These are phyloP conservation scores for Abrostola triplasia DNA, from an alignment of 2,888 invertebrate genomes.

Conservation along the genomic window DNA sequence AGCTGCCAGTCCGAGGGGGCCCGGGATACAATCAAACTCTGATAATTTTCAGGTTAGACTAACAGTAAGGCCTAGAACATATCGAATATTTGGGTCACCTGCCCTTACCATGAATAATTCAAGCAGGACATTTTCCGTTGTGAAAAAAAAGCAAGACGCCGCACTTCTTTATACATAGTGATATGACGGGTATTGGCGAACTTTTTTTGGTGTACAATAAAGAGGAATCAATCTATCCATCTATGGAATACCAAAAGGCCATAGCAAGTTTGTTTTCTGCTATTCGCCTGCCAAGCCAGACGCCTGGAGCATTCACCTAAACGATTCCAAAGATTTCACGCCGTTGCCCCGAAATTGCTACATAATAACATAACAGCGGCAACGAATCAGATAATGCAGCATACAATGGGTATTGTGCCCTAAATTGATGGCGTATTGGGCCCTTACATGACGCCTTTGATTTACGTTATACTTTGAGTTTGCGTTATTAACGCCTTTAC, in stretches of 20 bases:
- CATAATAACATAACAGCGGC: slow-evolving; percentile 59
- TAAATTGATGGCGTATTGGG: slow-evolving; percentile 41
- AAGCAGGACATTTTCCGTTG: no score
- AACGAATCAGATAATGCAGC: slow-evolving; percentile 52
- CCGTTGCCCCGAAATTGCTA: slow-evolving; percentile 59
- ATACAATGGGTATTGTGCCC: slow-evolving; percentile 47
- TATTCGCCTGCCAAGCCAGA: background rate
- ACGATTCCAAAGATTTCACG: slow-evolving; percentile 59
- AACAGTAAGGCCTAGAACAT: no score
- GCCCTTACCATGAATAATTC: no score
- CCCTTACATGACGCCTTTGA: slow-evolving; percentile 8
- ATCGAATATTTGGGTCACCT: no score
- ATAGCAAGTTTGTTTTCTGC: slow-evolving; percentile 22
- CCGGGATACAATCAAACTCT: no score
- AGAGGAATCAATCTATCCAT: no score
- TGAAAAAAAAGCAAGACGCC: no score
- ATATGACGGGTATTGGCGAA: no score
- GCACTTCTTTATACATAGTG: no score
- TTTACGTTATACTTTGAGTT: slow-evolving; percentile 1
- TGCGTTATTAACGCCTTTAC: background rate
- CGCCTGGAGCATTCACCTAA: slow-evolving; percentile 49
- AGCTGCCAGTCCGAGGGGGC: no score
- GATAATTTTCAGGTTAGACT: no score
- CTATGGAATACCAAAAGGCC: background rate
- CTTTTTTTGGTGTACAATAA: no score